A percentile compares a stretch with the other conserved stretches of the same genome.
phyloP scores from a whole-genome alignment of 2,797 vertebrate species.

The Tamandua tetradactyla region DNA sequence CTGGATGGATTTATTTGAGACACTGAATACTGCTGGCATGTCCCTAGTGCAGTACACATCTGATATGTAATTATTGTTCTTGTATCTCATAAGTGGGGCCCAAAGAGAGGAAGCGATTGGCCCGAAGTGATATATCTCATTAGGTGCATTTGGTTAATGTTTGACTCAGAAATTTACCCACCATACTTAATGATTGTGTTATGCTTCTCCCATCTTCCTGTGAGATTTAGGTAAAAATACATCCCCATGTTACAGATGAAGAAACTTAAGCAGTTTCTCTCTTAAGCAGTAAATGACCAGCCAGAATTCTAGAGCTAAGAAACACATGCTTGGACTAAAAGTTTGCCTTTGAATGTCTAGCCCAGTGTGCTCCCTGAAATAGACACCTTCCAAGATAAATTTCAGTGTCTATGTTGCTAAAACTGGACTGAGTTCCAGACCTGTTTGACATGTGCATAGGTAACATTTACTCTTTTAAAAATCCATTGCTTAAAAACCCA shows the following conservation, averaged over 20 bases:
- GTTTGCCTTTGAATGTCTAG: background rate
- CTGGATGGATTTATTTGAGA: conserved; percentile 25
- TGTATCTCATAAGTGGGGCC: background rate
- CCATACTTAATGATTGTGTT: background rate
- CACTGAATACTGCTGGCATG: background rate
- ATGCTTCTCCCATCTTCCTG: background rate
- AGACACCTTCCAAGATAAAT: background rate
- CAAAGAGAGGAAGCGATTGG: background rate
- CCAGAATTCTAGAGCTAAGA: background rate
- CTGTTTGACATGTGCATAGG: background rate
- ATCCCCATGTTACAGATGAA: background rate
- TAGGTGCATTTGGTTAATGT: background rate
- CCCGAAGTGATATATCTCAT: background rate
- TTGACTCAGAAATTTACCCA: background rate
- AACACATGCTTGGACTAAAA: background rate
- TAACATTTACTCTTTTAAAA: background rate
- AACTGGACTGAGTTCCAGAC: background rate
- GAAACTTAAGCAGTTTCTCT: background rate
- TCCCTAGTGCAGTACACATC: background rate
- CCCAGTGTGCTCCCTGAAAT: background rate
- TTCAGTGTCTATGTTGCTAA: background rate
- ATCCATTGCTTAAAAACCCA: background rate
- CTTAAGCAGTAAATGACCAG: background rate
- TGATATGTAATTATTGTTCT: background rate
- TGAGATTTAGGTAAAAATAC: background rate